These are phyloP conservation scores for Podiceps cristatus DNA, from an alignment of 2,113 vertebrate species.

Conservation along the genomic window DNA sequence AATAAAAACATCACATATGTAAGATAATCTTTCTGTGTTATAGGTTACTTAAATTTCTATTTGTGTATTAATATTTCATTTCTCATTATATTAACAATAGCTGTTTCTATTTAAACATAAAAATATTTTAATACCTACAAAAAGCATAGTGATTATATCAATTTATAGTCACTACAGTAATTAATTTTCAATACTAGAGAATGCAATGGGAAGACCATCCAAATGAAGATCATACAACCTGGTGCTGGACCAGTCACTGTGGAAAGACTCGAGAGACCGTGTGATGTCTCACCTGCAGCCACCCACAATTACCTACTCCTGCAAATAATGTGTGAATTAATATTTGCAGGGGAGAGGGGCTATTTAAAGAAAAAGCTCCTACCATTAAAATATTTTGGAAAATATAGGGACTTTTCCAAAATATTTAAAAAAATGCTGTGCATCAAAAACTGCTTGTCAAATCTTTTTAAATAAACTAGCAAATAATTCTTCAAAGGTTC, in stretches of 20 bases:
- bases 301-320: background rate
- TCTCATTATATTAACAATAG: constrained; percentile 16
- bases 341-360: background rate
- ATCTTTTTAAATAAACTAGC: background rate
- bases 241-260: background rate
- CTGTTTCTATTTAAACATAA: constrained; percentile 34
- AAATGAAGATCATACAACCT: background rate
- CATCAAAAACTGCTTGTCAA: background rate
- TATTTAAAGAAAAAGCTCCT: background rate
- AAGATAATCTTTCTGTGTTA: constrained; percentile 2
- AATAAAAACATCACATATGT: background rate
- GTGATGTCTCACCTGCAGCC: background rate
- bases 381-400: background rate
- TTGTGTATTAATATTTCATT: constrained; percentile 52
- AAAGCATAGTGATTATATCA: background rate
- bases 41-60: constrained; percentile 20
- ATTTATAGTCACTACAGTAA: background rate
- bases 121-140: background rate
- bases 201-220: background rate
- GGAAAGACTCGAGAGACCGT: background rate
- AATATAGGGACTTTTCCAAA: background rate
- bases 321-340: background rate
- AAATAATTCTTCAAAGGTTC: background rate
- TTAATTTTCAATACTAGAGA: background rate
- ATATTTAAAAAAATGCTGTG: background rate